A percentile compares a stretch with the other conserved stretches of the same genome.
phyloP scores from a whole-genome alignment of 2,888 invertebrate genomes.

The Pristionchus mayeri region DNA sequence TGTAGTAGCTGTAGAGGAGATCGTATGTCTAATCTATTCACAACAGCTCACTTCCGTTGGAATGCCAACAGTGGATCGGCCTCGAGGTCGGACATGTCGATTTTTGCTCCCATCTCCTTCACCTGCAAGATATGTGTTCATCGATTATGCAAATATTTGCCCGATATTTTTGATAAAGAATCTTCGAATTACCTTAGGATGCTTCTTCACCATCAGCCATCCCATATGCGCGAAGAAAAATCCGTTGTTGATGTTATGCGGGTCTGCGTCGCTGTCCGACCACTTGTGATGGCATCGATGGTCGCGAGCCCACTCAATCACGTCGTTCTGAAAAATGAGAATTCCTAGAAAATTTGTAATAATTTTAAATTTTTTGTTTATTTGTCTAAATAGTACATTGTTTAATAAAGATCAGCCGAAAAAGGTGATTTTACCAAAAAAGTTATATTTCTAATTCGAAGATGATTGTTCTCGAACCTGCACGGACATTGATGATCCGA shows the following conservation, averaged over 20 bases:
- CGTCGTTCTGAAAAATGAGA: constrained; percentile 82
- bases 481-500: constrained; percentile 32
- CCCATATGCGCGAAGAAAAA: constrained; percentile 96
- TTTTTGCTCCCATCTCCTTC: too few species aligned
- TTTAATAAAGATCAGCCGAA: too few species aligned
- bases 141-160: too few species aligned
- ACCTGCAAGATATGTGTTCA: not conserved
- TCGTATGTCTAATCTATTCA: not conserved
- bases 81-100: too few species aligned
- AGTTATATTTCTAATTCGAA: too few species aligned
- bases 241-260: too few species aligned
- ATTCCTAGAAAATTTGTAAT: too few species aligned
- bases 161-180: too few species aligned
- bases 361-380: not conserved
- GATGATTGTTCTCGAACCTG: too few species aligned
- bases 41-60: constrained; percentile 85
- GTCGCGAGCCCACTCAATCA: too few species aligned
- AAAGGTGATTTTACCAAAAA: too few species aligned
- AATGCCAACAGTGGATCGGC: constrained; percentile 86
- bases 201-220: constrained; percentile 90
- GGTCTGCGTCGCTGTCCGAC: constrained; percentile 93
- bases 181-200: constrained; percentile 78
- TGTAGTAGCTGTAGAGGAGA: constrained; percentile 83
- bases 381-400: not conserved
- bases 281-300: constrained; percentile 91